These are phyloP conservation scores for Pyrochroa serraticornis DNA, from an alignment of 2,888 invertebrate genomes.

Conservation along the genomic window DNA sequence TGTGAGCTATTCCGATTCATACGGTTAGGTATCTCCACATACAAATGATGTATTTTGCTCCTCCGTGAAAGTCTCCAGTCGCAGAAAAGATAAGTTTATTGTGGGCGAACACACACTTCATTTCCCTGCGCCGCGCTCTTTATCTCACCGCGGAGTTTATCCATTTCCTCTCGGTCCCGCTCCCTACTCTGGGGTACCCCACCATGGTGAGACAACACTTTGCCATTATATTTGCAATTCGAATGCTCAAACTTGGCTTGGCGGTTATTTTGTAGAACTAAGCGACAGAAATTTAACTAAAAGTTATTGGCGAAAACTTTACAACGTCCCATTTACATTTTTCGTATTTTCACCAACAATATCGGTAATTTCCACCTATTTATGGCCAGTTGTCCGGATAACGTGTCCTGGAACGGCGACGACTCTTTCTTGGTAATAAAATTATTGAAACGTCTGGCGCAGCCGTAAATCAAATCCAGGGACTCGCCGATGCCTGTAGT, in stretches of 20 bases:
- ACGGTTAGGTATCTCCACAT: slow-evolving; percentile 55
- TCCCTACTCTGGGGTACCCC: slow-evolving; percentile 37
- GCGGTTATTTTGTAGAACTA: slow-evolving; percentile 40
- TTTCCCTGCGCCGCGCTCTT: slow-evolving; percentile 56
- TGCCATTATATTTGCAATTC: slow-evolving; percentile 54
- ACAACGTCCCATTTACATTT: slow-evolving; percentile 38
- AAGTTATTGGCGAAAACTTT: slow-evolving; percentile 39
- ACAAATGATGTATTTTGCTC: slow-evolving; percentile 58
- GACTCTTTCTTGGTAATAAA: no score
- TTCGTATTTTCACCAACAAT: slow-evolving; percentile 11
- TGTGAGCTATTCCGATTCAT: slow-evolving; percentile 52
- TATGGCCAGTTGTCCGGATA: not conserved
- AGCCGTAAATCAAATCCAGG: slow-evolving; percentile 17
- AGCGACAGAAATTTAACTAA: slow-evolving; percentile 41
- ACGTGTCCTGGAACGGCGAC: not conserved
- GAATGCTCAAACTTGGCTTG: slow-evolving; percentile 47
- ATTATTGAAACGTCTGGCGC: not conserved
- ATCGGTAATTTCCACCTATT: no score
- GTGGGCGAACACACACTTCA: slow-evolving; percentile 57
- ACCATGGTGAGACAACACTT: slow-evolving; percentile 46
- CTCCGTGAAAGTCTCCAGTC: slow-evolving; percentile 53
- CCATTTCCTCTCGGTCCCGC: slow-evolving; percentile 54
- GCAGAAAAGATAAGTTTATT: slow-evolving; percentile 58
- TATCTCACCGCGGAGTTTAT: slow-evolving; percentile 57
- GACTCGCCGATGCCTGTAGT: slow-evolving; percentile 26